Percentiles rank a stretch among this genome's conserved stretches.
Conservation (phyloP, 2,113 vertebrate species). For the Sander vitreus region DNA sequence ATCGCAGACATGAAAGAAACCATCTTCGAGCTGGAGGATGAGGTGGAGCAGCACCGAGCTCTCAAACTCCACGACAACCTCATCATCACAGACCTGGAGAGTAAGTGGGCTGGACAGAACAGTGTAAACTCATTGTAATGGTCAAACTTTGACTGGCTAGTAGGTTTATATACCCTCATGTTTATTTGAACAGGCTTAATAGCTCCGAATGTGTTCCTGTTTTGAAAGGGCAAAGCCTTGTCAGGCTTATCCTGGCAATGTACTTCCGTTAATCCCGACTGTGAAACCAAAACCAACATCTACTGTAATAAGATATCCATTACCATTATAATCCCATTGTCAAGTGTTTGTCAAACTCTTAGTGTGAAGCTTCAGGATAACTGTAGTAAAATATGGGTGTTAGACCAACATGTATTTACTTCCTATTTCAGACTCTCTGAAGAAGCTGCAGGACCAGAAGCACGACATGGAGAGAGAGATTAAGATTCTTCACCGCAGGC, state of each 20-base stretch:
- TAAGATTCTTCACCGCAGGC: slow-evolving; percentile 94
- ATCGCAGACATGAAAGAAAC: slow-evolving; percentile 97
- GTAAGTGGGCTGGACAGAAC: slow-evolving; percentile 81
- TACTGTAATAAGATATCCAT: neutral
- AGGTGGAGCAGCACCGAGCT: slow-evolving; percentile 96
- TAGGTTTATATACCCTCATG: neutral
- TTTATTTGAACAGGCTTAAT: neutral
- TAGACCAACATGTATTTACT: slow-evolving; percentile 10
- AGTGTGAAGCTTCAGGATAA: neutral
- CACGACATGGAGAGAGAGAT: slow-evolving; percentile 98
- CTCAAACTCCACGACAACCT: slow-evolving; percentile 98
- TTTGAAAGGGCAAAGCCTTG: too few species aligned
- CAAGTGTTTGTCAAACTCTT: neutral
- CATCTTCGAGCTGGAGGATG: slow-evolving; percentile 96
- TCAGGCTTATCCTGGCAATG: too few species aligned
- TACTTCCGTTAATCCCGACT: too few species aligned
- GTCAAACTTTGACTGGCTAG: neutral
- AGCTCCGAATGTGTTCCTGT: too few species aligned
- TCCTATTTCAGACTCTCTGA: slow-evolving; percentile 89
- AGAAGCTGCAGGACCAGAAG: slow-evolving; percentile 97
- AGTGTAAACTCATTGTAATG: neutral
- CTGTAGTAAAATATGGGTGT: neutral
- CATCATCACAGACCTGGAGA: slow-evolving; percentile 94
- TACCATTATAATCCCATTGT: too few species aligned
- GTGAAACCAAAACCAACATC: neutral